Evolutionary conservation across 2,113 vertebrate genomes (phyloP), one percentile per base, ranked within the genome.

Genomic region (Labeo rohita): DNA sequence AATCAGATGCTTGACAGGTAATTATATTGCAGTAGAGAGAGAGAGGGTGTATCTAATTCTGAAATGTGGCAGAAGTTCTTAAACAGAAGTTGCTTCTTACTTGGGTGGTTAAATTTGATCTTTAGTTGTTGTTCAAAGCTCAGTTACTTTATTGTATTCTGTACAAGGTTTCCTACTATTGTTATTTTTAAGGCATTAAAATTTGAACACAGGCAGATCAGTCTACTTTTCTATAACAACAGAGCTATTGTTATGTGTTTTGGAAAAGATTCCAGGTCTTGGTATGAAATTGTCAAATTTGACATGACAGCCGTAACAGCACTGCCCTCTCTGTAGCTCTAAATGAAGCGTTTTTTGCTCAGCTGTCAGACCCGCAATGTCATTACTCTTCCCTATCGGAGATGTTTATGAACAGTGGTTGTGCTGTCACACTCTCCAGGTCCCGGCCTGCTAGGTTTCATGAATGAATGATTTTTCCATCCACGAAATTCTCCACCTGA

Each of bases 361-460:
- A 78, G 84, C 66, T 87, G 81, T 80, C 81, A 73, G 81, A 39
- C 68, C 23, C 3, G 10, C 61, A 81, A 18, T 70, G 49, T 36
- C 74, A 79, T 73, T 84, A 63, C 65, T 80, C 11, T 73, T 34
- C 54, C 18, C 52, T 79, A 72, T 87, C 65, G 18, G 86, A 84
- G 76, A 84, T 78, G 86, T 83, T 83, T 87, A 87, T 59, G 63
- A 83, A 79, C 81, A 61, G 52, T 6, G 74, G 75, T 34, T n/a
- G 79, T 66, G 61, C 61, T 66, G 79, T 81, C 79, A 66, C 61
- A 81, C 77, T 72, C 52, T 73, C 52, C 18, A 79, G 13, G 7
- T 84, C 43, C 23, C 49, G 34, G 36, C 39, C 52, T 80, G 74
- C 39, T 77, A 10, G 21, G 12, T 65, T 83, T 70, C n/a, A 65